phyloP scores from a whole-genome alignment of 2,888 invertebrate species.

The Ernsta delagoae region DNA sequence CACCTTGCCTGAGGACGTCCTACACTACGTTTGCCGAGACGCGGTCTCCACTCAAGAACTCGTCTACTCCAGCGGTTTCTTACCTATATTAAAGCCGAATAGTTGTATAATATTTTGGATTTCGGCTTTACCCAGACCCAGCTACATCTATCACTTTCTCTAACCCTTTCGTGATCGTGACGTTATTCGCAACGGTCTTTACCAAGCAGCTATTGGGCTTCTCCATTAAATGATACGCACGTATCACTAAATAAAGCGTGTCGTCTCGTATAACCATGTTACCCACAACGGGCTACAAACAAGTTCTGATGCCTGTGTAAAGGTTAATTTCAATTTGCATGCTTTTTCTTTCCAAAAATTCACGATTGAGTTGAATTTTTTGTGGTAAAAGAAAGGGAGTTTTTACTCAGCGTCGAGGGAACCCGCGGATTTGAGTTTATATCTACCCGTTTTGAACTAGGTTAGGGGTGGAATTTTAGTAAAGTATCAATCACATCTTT shows the following conservation, averaged over 20 bases:
- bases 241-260: neutral
- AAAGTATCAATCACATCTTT: too few relatives aligned
- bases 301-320: neutral
- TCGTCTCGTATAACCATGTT: neutral
- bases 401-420: neutral
- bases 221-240: constrained; percentile 1
- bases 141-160: too few relatives aligned
- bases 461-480: too few relatives aligned
- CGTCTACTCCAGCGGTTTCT: too few relatives aligned
- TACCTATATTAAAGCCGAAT: too few relatives aligned
- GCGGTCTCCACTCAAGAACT: too few relatives aligned
- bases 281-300: neutral
- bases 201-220: neutral
- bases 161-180: neutral
- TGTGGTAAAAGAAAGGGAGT: neutral
- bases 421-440: neutral
- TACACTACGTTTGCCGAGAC: too few relatives aligned
- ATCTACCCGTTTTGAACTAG: too few relatives aligned
- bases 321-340: constrained; percentile 2
- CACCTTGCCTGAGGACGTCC: too few relatives aligned
- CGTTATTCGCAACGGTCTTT: neutral
- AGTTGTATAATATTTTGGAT: too few relatives aligned
- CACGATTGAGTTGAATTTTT: neutral
- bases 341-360: neutral
- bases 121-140: too few relatives aligned